Evolutionary conservation across 1,140 invertebrate species (phyloP).

Genomic region (Mylabris phalerata): DNA sequence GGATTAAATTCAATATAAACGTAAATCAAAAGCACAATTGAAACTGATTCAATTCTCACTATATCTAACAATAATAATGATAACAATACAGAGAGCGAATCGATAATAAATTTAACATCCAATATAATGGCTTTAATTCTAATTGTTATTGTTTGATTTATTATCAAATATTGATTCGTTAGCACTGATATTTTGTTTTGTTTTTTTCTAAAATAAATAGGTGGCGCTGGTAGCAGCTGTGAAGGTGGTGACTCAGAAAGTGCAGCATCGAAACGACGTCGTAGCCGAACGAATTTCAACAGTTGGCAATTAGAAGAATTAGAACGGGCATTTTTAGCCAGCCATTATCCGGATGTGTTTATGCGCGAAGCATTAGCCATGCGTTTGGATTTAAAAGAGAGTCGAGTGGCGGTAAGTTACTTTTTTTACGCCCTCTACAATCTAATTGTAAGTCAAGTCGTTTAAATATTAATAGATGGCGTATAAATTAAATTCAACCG

Average conservation of each 20-base stretch:
- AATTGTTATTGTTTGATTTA: too few relatives aligned
- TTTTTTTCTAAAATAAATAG: slow-evolving; percentile 10
- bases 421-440: background rate
- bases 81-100: slow-evolving; percentile 4
- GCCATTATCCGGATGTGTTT: slow-evolving; percentile 98
- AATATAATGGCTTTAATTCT: too few relatives aligned
- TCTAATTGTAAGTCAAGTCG: too few relatives aligned
- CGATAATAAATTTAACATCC: background rate
- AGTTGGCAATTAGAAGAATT: slow-evolving; percentile 98
- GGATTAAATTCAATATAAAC: too few relatives aligned
- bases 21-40: slow-evolving; percentile 12
- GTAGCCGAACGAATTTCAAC: slow-evolving; percentile 97
- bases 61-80: too few relatives aligned
- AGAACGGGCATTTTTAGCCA: slow-evolving; percentile 91
- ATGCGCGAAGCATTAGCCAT: slow-evolving; percentile 95
- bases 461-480: too few relatives aligned
- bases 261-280: slow-evolving; percentile 69
- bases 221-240: slow-evolving; percentile 45
- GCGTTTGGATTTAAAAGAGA: slow-evolving; percentile 94
- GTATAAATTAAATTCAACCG: too few relatives aligned
- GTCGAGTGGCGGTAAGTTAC: slow-evolving; percentile 91
- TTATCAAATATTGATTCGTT: too few relatives aligned
- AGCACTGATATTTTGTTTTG: too few relatives aligned
- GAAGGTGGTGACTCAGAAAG: slow-evolving; percentile 55
- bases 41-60: slow-evolving; percentile 7